Conservation (phyloP, 1,140 invertebrate species). For the Eupeodes corollae region DNA sequence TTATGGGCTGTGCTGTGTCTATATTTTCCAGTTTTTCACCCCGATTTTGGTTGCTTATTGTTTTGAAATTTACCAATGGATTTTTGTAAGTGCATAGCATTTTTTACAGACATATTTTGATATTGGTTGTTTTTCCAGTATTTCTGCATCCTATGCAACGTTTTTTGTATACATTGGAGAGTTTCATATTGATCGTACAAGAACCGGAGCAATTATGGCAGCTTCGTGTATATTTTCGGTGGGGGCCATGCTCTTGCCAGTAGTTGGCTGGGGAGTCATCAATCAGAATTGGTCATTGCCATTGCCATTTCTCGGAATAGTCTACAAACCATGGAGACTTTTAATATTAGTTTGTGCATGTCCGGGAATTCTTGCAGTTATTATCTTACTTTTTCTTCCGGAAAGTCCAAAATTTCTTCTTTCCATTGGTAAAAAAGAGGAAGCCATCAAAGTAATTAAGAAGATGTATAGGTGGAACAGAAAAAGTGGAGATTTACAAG, state of each 20-base stretch:
- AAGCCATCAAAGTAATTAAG: constrained; percentile 40
- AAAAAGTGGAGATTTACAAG: too few species aligned
- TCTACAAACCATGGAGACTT: constrained; percentile 64
- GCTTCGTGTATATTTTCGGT: constrained; percentile 49
- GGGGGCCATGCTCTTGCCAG: constrained; percentile 42
- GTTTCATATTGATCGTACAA: constrained; percentile 48
- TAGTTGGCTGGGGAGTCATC: constrained; percentile 44
- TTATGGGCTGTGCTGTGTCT: constrained; percentile 50
- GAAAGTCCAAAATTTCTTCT: constrained; percentile 78
- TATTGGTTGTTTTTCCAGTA: constrained; percentile 35
- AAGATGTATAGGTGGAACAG: too few species aligned
- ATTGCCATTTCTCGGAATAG: background rate
- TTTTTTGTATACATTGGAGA: constrained; percentile 59
- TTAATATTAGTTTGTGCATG: constrained; percentile 54
- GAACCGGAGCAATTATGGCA: constrained; percentile 50
- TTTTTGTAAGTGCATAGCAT: constrained; percentile 53
- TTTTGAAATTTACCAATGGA: constrained; percentile 56
- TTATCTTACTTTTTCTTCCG: constrained; percentile 53
- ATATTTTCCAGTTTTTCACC: constrained; percentile 52
- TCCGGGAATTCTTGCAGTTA: constrained; percentile 50
- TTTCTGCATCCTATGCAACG: constrained; percentile 60
- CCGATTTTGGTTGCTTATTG: constrained; percentile 47
- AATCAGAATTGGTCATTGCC: constrained; percentile 23
- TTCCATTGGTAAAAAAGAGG: constrained; percentile 53
- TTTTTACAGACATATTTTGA: too few species aligned